Conservation (phyloP, 2,113 vertebrate genomes). For the Ochotona curzoniae region DNA sequence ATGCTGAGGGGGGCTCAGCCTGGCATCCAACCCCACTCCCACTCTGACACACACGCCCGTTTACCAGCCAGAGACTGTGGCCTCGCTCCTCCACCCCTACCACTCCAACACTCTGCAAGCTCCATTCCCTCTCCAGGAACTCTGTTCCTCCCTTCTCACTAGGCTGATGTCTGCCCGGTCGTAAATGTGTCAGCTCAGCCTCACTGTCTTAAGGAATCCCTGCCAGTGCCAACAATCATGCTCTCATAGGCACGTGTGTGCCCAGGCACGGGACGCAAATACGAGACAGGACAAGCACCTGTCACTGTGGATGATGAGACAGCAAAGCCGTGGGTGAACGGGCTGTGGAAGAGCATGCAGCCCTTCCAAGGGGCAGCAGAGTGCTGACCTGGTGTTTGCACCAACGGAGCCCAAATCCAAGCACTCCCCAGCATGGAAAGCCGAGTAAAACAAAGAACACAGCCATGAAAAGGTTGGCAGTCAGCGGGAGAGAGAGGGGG, state of each 20-base stretch:
- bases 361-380: neutral
- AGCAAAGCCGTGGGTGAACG: neutral
- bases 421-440: neutral
- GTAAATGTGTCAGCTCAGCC: neutral
- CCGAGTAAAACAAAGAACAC: neutral
- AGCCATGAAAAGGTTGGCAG: neutral
- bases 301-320: neutral
- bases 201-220: neutral
- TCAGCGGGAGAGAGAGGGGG: neutral
- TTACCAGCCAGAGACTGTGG: rapidly evolving
- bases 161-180: neutral
- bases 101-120: neutral
- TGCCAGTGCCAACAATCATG: neutral
- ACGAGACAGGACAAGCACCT: neutral
- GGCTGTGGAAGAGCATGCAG: rapidly evolving
- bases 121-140: rapidly evolving
- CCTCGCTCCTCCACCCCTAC: neutral
- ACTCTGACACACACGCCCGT: too few species aligned
- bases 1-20: too few species aligned
- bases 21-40: neutral
- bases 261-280: neutral
- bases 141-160: neutral
- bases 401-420: neutral
- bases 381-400: too few species aligned
- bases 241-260: neutral